These are phyloP conservation scores for Apomyelois bistriatella DNA, from an alignment of 2,888 invertebrate species.

Conservation along the genomic window DNA sequence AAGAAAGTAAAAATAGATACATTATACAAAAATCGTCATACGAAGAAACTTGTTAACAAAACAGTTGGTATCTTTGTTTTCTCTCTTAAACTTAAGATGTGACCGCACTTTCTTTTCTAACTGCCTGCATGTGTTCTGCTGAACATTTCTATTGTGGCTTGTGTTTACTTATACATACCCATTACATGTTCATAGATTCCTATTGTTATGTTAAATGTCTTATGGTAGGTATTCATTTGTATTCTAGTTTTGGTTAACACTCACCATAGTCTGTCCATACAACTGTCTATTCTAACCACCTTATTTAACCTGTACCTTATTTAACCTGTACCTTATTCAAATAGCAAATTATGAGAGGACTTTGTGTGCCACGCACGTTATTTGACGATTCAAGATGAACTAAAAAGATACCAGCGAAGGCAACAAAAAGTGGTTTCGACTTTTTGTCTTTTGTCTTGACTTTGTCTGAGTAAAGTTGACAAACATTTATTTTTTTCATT, in stretches of 20 bases:
- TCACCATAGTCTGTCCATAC: not conserved
- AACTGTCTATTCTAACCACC: not conserved
- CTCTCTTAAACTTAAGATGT: not conserved
- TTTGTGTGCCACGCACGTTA: not conserved
- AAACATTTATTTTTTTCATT: too few relatives aligned
- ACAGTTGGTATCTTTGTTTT: not conserved
- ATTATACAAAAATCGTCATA: not conserved
- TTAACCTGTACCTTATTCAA: not conserved
- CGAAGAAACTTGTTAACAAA: not conserved
- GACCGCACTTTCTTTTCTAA: slow-evolving; percentile 13
- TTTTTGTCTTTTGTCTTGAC: too few relatives aligned
- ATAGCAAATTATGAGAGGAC: not conserved
- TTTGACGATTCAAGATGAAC: not conserved
- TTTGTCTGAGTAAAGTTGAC: too few relatives aligned
- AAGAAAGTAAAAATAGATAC: slow-evolving; percentile 2
- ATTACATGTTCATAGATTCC: not conserved
- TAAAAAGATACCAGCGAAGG: not conserved
- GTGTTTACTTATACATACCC: not conserved
- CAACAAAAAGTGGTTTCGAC: too few relatives aligned
- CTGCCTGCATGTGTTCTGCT: slow-evolving; percentile 9
- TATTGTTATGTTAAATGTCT: slow-evolving; percentile 27
- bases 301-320: not conserved
- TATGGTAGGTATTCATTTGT: slow-evolving; percentile 16
- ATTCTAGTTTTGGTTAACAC: slow-evolving; percentile 14
- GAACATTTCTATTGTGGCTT: slow-evolving; percentile 7